phyloP scores from a whole-genome alignment of 1,140 invertebrate species.

The Ruditapes philippinarum region DNA sequence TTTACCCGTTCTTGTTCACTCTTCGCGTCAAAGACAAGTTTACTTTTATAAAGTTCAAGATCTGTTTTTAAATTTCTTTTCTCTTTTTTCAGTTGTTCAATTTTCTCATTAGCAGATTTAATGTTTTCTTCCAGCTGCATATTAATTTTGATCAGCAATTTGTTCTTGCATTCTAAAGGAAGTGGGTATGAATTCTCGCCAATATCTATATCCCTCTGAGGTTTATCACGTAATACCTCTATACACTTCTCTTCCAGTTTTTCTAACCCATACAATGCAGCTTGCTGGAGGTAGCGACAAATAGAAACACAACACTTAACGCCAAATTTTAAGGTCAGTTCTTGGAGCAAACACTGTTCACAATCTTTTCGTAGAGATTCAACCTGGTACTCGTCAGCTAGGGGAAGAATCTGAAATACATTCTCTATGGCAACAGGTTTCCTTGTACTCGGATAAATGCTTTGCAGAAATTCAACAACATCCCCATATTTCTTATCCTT shows the following conservation, averaged over 20 bases:
- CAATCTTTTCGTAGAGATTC: not conserved
- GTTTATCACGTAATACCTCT: not conserved
- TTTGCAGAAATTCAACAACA: slow-evolving; percentile 21
- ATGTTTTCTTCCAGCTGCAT: not conserved
- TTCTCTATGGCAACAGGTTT: not conserved
- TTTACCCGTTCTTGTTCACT: not conserved
- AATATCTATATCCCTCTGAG: not conserved
- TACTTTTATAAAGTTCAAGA: slow-evolving; percentile 2
- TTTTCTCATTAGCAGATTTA: not conserved
- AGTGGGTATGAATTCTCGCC: not conserved
- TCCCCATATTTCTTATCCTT: slow-evolving; percentile 14
- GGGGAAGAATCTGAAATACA: not conserved
- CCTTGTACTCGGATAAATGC: not conserved
- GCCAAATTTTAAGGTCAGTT: not conserved
- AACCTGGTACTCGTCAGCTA: slow-evolving; percentile 19
- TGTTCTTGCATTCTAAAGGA: slow-evolving; percentile 5
- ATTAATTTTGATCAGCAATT: not conserved
- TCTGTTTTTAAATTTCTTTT: not conserved
- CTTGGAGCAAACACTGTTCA: not conserved
- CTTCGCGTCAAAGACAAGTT: not conserved
- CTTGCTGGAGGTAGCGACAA: not conserved
- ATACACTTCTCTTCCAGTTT: slow-evolving; percentile 31
- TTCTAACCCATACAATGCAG: not conserved
- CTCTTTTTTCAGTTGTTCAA: slow-evolving; percentile 10
- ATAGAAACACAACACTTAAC: not conserved